Base-by-base conservation (phyloP, 2,888 invertebrate species). In the Boloria selene region DNA sequence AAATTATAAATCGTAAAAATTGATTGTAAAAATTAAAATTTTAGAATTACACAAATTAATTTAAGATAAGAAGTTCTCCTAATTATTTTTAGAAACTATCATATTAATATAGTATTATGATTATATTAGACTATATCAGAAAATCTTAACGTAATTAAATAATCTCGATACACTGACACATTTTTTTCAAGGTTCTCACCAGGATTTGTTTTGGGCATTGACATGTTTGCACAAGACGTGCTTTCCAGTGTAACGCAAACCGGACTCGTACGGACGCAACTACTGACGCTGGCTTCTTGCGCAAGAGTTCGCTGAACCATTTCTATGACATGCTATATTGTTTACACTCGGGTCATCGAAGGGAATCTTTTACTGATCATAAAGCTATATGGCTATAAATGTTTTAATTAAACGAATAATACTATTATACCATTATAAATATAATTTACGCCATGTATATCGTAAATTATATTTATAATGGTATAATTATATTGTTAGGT, bases 241-340 rank as follows among this genome's bases (percentile, higher is more conserved):
- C 80, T 88, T 86, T 85, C 87, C 87, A 84, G 78, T 79, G 77
- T 78, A 84, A 77, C 78, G 74, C 74, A 74, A 85, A 83, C 86
- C 87, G 87, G 88, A 87, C 84, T 78, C 84, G 79, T 73, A 77
- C 79, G 73, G 71, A 74, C 77, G 76, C 73, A 72, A 68, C 70
- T 66, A 67, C 72, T 72, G 72, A 69, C 73, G 72, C 59, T 65
- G 59, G 60, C 61, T 67, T 64, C 78, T 90, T 90, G 85, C 85
- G 87, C 83, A 91, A 91, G 69, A 81, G 90, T 90, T 90, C 90
- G 85, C 79, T 89, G 90, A 91, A 90, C 90, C 80, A 82, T 73
- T 77, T 75, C 78, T 77, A 74, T 73, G 70, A 68, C 70, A 68
- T 61, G 70, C 59, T 50, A 50, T 47, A 61, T 61, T 65, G 63